Evolutionary conservation across 2,888 invertebrate genomes (phyloP), one percentile per base, ranked within the genome.

Genomic region (Watsonalla cultraria): DNA sequence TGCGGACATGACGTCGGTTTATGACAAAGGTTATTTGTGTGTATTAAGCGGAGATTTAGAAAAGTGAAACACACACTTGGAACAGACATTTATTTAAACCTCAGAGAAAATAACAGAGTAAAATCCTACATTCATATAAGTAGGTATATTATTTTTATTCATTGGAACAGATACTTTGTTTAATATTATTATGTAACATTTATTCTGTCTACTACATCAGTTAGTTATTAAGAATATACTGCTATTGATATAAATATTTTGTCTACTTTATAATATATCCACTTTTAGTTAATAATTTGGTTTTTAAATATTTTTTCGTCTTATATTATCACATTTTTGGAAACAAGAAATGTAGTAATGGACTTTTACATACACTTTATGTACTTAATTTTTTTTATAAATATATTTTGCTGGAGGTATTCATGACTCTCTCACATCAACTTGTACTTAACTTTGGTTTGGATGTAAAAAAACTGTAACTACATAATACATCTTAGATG

Each of bases 21-120:
- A 2, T 24, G n/a, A n/a, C n/a, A n/a, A 24, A 24, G 24, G 1
- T 24, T 24, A 2, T 2, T 24, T 4, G 24, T 24, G 24, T 4
- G 24, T 4, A 24, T 24, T 2, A 24, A 24, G 24, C 24, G 4
- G 24, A 24, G 24, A 4, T 24, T 24, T 24, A 24, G n/a, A 75
- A 74, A 34, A 13, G 13, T 82, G 77, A 77, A 50, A 61, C 57
- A 56, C 55, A n/a, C 53, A 59, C 72, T 77, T 73, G 78, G 83
- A 89, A 90, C 89, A 87, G 83, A 90, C 89, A 90, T 90, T 90
- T 90, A 90, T 89, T 90, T 84, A 86, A 86, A 87, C 81, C 76
- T 87, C 82, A 82, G 78, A 83, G 74, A 85, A 85, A 84, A 82
- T 83, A 90, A 90, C 88, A 87, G 75, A 76, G 76, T 82, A 80